A percentile compares a stretch with the other conserved stretches of the same genome.
phyloP scores from a whole-genome alignment of 2,113 vertebrate species.

The Panurus biarmicus region DNA sequence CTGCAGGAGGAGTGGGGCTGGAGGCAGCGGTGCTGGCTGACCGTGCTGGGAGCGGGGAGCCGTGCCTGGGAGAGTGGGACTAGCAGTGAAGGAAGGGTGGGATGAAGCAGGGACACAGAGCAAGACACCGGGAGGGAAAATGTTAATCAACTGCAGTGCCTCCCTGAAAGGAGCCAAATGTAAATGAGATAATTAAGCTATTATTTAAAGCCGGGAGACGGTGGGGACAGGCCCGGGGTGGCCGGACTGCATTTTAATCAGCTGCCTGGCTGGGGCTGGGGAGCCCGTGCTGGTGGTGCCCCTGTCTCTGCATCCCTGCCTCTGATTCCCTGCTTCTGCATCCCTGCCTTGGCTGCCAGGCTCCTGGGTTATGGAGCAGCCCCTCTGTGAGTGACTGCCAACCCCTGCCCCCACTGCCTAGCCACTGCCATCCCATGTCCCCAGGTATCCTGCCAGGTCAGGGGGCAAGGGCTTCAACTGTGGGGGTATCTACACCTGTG shows the following conservation, averaged over 20 bases:
- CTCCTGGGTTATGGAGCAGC: fast-evolving
- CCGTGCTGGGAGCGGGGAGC: neutral
- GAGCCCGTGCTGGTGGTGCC: neutral
- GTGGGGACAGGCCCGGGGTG: conserved; percentile 50
- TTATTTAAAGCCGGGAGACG: conserved; percentile 70
- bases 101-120: neutral
- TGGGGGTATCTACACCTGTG: neutral
- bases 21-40: neutral
- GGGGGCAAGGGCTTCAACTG: neutral
- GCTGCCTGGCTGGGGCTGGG: conserved; percentile 41
- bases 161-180: conserved; percentile 71
- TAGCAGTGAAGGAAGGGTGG: neutral
- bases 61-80: fast-evolving
- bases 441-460: neutral
- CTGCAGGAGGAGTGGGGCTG: neutral
- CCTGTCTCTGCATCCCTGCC: neutral
- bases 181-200: conserved; percentile 75
- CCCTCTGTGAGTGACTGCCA: neutral
- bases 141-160: conserved; percentile 64
- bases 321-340: neutral
- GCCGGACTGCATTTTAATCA: conserved; percentile 54
- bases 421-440: fast-evolving
- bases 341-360: neutral
- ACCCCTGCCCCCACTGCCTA: neutral
- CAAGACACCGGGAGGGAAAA: conserved; percentile 60